Base-by-base conservation (phyloP, 2,888 invertebrate species). In the Eristalis pertinax region DNA sequence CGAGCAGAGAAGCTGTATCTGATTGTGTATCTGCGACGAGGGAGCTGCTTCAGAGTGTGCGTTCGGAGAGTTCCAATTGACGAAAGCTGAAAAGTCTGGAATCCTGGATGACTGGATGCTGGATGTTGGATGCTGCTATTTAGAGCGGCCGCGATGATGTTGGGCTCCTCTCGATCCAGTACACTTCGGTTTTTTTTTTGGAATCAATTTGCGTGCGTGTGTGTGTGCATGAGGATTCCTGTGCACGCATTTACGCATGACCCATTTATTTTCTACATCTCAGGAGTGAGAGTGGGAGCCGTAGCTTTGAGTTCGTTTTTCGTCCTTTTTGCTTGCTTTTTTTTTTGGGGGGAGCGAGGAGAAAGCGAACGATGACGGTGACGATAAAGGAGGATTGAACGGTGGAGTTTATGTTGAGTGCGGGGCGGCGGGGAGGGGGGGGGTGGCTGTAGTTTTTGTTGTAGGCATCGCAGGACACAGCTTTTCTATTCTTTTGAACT, bases 181-280 rank as follows among this genome's bases (percentile, higher is more conserved):
- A 70, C 43, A 38, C 10, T 38, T 38, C n/a, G n/a, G 8, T 2
- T 8, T 38, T 70, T 85, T 50, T 50, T 50, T 5, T 50, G 80
- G 80, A 84, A 75, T 58, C 41, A 13, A 69, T 32, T 67, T 74
- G 82, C 63, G 65, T 76, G 22, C 64, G 60, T 79, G 38, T 32
- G 35, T 62, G 29, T 88, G 89, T 89, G 73, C 88, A 84, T 89
- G 69, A 76, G 80, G 62, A 88, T 83, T 41, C 78, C 70, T 73
- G 83, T 87, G 73, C 69, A 89, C 79, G 83, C 82, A 82, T 81
- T 81, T 77, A 80, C 84, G 81, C 85, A 87, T 87, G 87, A 87
- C 87, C 87, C 87, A 87, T 84, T 87, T 87, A 84, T 79, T 83
- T 83, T 58, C 70, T 62, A 50, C 50, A 74, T 70, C 69, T 70